phyloP scores from a whole-genome alignment of 2,888 invertebrate genomes.

The Ashinkailepas kermadecensis region DNA sequence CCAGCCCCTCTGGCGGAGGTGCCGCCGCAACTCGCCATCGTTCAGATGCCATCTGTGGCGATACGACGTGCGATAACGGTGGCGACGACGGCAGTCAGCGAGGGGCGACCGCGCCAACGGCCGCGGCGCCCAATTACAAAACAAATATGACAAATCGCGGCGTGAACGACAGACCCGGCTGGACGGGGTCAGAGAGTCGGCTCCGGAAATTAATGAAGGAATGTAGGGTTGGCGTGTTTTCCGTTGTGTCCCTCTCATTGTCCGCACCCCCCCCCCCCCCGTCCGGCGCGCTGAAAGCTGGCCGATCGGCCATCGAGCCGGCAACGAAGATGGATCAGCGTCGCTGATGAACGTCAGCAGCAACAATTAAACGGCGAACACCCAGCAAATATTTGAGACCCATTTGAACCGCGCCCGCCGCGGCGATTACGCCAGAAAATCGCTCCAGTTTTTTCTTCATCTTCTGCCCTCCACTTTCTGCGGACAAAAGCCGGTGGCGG shows the following conservation, averaged over 20 bases:
- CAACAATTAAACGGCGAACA: neutral
- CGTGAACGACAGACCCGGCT: neutral
- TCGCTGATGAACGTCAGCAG: neutral
- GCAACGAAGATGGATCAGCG: neutral
- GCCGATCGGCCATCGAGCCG: neutral
- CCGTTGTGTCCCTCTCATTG: neutral
- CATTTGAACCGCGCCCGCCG: neutral
- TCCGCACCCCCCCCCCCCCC: neutral
- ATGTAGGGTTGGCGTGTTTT: neutral
- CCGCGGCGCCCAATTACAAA: neutral
- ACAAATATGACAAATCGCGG: slow-evolving; percentile 8
- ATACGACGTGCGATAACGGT: no score
- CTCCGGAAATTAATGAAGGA: neutral
- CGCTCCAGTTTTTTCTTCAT: slow-evolving; percentile 7
- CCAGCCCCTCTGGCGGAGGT: no score
- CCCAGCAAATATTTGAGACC: slow-evolving; percentile 18
- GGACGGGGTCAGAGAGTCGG: neutral
- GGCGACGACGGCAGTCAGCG: no score
- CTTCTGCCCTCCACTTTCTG: neutral
- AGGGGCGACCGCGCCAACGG: neutral
- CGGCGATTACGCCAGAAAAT: neutral
- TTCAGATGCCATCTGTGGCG: no score
- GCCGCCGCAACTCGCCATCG: no score
- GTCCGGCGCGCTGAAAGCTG: neutral
- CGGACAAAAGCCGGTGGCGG: neutral